Conservation (phyloP, 2,797 vertebrate genomes). For the Crocodylus rhombifer region DNA sequence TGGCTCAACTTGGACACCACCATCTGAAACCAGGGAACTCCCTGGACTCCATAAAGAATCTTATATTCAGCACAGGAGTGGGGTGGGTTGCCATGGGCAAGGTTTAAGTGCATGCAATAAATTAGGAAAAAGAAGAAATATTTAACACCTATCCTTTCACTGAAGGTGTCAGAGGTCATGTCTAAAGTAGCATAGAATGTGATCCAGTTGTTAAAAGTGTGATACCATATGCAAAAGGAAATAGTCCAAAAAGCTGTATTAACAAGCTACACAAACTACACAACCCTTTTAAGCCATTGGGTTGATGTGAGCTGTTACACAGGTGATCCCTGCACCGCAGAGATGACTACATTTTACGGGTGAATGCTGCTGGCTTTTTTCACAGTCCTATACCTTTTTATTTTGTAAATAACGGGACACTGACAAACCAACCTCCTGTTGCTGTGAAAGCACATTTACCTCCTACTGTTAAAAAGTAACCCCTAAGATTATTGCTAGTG, state of each 20-base stretch:
- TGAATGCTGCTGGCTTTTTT: background rate
- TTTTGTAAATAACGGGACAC: background rate
- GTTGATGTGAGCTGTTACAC: background rate
- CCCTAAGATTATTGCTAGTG: background rate
- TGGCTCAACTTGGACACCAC: background rate
- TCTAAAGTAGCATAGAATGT: background rate
- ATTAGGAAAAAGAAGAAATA: background rate
- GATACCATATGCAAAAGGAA: background rate
- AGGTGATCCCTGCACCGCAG: background rate
- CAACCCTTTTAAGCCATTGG: background rate
- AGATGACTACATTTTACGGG: background rate
- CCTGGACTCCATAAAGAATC: background rate
- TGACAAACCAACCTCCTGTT: background rate
- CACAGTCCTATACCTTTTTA: background rate
- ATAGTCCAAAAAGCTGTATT: no score
- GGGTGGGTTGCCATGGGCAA: background rate
- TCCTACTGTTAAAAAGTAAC: background rate
- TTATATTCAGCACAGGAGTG: background rate
- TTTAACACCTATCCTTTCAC: fast-evolving
- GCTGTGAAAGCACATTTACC: background rate
- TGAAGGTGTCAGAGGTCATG: background rate
- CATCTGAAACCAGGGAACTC: fast-evolving
- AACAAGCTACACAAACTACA: background rate
- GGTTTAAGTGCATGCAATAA: fast-evolving
- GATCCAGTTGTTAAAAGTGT: background rate